phyloP scores from a whole-genome alignment of 2,888 invertebrate genomes.

The Ecliptopera silaceata region DNA sequence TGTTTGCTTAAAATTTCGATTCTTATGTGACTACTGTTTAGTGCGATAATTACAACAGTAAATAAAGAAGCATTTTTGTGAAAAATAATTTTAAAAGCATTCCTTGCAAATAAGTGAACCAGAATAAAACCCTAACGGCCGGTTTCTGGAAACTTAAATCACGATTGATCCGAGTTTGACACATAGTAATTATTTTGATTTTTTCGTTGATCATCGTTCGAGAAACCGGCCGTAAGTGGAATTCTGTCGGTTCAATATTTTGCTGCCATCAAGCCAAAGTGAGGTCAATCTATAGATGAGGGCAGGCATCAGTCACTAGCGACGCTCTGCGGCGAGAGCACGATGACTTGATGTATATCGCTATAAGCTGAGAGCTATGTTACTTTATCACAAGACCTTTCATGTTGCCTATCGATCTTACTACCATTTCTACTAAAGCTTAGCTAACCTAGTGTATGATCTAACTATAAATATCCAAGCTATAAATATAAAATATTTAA shows the following conservation, averaged over 20 bases:
- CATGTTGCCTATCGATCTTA: not conserved
- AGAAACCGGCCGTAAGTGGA: too few species aligned
- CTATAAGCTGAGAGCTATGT: not conserved
- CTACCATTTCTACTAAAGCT: not conserved
- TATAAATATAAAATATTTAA: too few species aligned
- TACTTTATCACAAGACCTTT: not conserved
- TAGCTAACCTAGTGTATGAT: too few species aligned
- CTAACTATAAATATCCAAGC: too few species aligned
- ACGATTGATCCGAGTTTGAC: too few species aligned
- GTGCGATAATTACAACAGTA: not conserved
- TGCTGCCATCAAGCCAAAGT: constrained; percentile 37
- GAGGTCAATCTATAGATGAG: constrained; percentile 76
- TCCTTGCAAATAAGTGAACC: too few species aligned
- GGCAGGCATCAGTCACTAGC: constrained; percentile 67
- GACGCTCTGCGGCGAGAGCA: constrained; percentile 45
- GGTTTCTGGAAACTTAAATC: too few species aligned
- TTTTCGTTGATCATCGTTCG: too few species aligned
- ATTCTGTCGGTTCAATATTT: constrained; percentile 29
- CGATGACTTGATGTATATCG: constrained; percentile 66
- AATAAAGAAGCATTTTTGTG: not conserved
- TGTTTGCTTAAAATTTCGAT: too few species aligned
- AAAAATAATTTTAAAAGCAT: constrained; percentile 1
- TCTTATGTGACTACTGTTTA: too few species aligned
- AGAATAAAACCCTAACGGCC: too few species aligned
- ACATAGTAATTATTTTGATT: too few species aligned